These are phyloP conservation scores for Thereva unica DNA, from an alignment of 2,888 invertebrate species.

Conservation along the genomic window DNA sequence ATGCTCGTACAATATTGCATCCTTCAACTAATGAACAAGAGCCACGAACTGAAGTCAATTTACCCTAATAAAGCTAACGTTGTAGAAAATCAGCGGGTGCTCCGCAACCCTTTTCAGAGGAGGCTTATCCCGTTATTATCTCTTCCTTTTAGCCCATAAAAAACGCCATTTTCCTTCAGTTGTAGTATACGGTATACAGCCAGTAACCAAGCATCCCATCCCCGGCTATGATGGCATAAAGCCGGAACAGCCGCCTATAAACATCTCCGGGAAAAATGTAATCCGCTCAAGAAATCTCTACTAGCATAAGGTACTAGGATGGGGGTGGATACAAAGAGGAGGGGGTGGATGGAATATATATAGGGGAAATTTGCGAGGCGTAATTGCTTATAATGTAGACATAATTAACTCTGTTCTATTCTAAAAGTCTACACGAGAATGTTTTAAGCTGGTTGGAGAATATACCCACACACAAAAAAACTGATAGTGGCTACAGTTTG, in stretches of 20 bases:
- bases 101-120: conserved; percentile 9
- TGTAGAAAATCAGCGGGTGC: conserved; percentile 19
- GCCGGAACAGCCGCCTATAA: conserved; percentile 20
- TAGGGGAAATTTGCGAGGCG: conserved; percentile 10
- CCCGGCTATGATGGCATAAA: conserved; percentile 5
- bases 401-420: conserved; percentile 15
- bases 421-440: too few relatives aligned
- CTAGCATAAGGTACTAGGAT: neutral
- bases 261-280: conserved; percentile 10
- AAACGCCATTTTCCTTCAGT: conserved; percentile 17
- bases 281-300: conserved; percentile 20
- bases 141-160: conserved; percentile 10
- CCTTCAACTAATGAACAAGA: conserved; percentile 12
- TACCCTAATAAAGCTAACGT: conserved; percentile 12
- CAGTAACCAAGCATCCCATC: too few relatives aligned
- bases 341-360: too few relatives aligned
- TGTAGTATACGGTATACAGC: neutral
- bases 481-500: too few relatives aligned
- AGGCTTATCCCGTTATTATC: conserved; percentile 22
- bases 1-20: conserved; percentile 13
- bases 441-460: too few relatives aligned
- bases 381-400: conserved; percentile 24
- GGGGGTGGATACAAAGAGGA: too few relatives aligned
- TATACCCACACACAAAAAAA: too few relatives aligned
- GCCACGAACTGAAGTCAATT: conserved; percentile 19